A percentile compares a stretch with the other conserved stretches of the same genome.
These are phyloP conservation scores for Hylaeus anthracinus DNA, from an alignment of 1,140 invertebrate species.

Conservation along the genomic window DNA sequence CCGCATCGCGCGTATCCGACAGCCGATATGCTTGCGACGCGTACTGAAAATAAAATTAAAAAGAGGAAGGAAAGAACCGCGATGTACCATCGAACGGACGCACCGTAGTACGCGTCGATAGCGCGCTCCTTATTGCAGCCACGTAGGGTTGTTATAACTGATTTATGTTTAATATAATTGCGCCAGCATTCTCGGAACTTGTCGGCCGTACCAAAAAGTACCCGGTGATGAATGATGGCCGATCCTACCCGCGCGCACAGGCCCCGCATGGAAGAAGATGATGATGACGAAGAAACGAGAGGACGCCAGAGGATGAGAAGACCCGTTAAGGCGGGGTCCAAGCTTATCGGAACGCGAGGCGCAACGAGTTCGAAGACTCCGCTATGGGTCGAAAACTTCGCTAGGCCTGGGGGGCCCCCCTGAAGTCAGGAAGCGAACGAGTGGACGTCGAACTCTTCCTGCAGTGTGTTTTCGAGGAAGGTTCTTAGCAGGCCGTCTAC, in stretches of 20 bases:
- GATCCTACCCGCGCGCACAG: conserved; percentile 51
- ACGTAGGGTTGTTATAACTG: conserved; percentile 69
- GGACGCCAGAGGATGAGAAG: conserved; percentile 20
- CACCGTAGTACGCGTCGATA: conserved; percentile 44
- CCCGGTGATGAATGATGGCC: conserved; percentile 66
- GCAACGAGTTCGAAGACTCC: too few relatives aligned
- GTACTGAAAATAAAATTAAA: neutral
- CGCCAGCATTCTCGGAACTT: conserved; percentile 61
- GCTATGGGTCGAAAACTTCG: too few relatives aligned
- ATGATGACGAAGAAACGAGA: conserved; percentile 49
- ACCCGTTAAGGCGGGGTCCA: conserved; percentile 39
- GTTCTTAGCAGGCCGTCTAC: too few relatives aligned
- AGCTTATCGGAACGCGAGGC: conserved; percentile 34
- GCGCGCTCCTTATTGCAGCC: conserved; percentile 48
- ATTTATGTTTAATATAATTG: conserved; percentile 76
- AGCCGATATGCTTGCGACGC: neutral
- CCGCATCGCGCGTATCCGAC: conserved; percentile 13
- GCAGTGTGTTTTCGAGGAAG: too few relatives aligned
- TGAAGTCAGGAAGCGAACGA: too few relatives aligned
- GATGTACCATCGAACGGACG: neutral
- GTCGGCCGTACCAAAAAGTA: conserved; percentile 64
- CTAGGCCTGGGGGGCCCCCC: too few relatives aligned
- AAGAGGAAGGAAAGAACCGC: neutral
- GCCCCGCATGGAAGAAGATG: conserved; percentile 50
- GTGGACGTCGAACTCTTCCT: too few relatives aligned